Base-by-base conservation (phyloP, 2,888 invertebrate genomes). In the Axea sp. region DNA sequence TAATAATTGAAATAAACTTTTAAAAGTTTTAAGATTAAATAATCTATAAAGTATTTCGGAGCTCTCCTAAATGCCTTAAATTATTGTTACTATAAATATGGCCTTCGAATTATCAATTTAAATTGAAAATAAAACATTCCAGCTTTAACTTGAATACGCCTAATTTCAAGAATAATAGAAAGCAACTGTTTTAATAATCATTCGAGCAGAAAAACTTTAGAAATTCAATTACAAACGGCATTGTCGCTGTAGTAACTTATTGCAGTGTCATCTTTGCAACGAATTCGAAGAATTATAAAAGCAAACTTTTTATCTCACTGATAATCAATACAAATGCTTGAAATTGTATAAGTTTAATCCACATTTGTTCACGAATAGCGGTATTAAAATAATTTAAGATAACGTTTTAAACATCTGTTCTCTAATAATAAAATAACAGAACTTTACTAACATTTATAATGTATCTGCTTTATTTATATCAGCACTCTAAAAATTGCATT, bases 221-320 rank as follows among this genome's bases (percentile, higher is more conserved):
- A 19, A 19, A 37, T 37, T 37, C 37, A 19, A 19, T 37, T 37
- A 37, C 5, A 37, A 35, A 35, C 15, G 43, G 28, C 14, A 5
- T 5, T 45, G 26, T 45, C 9, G 15, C 12, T 9, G 15, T 28
- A 9, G n/a, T 28, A 15, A 28, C 45, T 28, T 28, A 45, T 45
- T 12, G 7, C 28, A 8, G n/a, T 28, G 26, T 7, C 45, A 30
- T 43, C 14, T 24, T 33, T 7, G 33, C 14, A 12, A 8, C n/a
- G 43, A 43, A 3, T 28, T 45, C 14, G 6, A 17, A 45, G 17
- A 35, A 17, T 28, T 28, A 45, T 30, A 45, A 45, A 28, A 30
- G 15, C 26, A 17, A 45, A 15, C 28, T 45, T 45, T 45, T 30
- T 28, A 45, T 45, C 17, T 28, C 3, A 17, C 15, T 17, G 14